These are phyloP conservation scores for Carassius gibelio DNA, from an alignment of 2,113 vertebrate genomes.

Conservation along the genomic window DNA sequence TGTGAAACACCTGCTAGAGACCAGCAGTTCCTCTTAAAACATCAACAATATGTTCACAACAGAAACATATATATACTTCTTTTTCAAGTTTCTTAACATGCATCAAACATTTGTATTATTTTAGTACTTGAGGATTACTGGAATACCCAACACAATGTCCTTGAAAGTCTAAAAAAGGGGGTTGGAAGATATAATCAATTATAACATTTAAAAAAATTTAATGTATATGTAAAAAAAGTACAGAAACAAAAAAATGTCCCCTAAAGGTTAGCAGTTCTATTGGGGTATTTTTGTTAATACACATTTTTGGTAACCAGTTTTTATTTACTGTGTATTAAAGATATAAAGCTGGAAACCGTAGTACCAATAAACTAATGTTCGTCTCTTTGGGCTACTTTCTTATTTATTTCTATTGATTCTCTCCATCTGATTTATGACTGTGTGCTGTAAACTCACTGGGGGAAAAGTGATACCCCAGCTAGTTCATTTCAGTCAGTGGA, in stretches of 20 bases:
- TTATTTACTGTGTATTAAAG: neutral
- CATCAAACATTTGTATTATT: neutral
- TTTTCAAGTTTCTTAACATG: neutral
- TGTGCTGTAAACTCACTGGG: slow-evolving; percentile 50
- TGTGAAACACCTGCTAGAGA: neutral
- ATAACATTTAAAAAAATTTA: no score
- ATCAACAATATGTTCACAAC: neutral
- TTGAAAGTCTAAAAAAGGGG: neutral
- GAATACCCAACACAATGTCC: neutral
- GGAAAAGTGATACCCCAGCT: slow-evolving; percentile 25
- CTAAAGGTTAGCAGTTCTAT: neutral
- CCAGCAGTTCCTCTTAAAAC: neutral
- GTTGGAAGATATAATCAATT: no score
- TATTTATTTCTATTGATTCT: slow-evolving; percentile 62
- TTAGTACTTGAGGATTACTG: neutral
- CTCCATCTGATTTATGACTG: slow-evolving; percentile 57
- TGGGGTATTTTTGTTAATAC: neutral
- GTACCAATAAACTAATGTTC: slow-evolving; percentile 31
- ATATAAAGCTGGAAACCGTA: neutral
- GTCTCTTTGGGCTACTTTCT: slow-evolving; percentile 49
- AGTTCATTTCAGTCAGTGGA: slow-evolving; percentile 34
- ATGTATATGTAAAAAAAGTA: neutral
- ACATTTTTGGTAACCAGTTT: slow-evolving; percentile 10
- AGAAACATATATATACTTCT: neutral
- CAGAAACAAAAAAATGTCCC: neutral